Base-by-base conservation (phyloP, 2,797 vertebrate species). In the Schizopygopsis malacanthus region DNA sequence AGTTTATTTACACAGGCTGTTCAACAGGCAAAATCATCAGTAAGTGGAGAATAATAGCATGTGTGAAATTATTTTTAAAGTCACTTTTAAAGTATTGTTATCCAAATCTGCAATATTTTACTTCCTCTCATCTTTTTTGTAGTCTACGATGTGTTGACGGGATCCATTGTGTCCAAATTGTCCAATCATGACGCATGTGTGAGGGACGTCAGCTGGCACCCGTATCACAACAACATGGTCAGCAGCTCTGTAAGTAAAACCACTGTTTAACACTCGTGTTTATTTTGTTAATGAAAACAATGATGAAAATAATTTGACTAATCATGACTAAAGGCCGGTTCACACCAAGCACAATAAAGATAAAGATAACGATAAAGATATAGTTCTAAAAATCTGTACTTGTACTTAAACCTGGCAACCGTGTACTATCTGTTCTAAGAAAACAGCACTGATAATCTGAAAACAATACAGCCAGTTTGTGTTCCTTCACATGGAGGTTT, bases 121-220 rank as follows among this genome's bases (percentile, higher is more conserved):
- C 11, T 7, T 61, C 6, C 65, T 41, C 71, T 3, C 8, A 33
- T 56, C 13, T 84, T 37, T 79, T 63, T 65, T 43, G 7, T 91
- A 98, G 97, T 98, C 81, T 98, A 98, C 1, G 95, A 98, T 45
- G 95, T 98, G 43, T 94, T 98, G 87, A 97, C 94, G 0, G 97
- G 97, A 69, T 84, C 82, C 3, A 96, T 98, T 39, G 95, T 97
- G 52, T 94, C 95, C 92, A 96, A 94, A 79, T 92, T 98, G 90
- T 93, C 94, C 2, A 96, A 94, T 61, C 97, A 98, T 50, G 96
- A 96, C 1, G 97, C 97, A 0, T 98, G 97, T 25, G 97, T 98
- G 89, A 95, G 97, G 81, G 97, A 98, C 0, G 95, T 97, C 89
- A 97, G 95, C 76, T 98, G 97, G 97, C 97, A 98, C 80, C 97